phyloP scores from a whole-genome alignment of 2,888 invertebrate species.

The Muschampia plurimacula region DNA sequence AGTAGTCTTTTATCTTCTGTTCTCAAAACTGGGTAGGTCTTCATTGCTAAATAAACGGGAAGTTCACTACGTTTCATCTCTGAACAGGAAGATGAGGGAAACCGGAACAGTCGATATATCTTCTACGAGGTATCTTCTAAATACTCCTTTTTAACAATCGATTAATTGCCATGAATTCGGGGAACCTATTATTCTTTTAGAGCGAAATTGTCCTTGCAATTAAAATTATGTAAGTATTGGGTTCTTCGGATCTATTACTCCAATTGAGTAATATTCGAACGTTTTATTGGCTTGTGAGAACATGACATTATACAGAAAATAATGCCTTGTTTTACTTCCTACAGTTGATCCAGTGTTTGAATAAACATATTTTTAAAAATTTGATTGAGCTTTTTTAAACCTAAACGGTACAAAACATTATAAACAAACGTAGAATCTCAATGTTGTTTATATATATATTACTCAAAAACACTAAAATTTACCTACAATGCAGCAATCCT shows the following conservation, averaged over 20 bases:
- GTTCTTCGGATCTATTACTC: background rate
- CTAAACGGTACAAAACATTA: background rate
- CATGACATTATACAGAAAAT: too few species aligned
- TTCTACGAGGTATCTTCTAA: background rate
- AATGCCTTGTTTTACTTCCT: too few species aligned
- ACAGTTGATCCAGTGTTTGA: too few species aligned
- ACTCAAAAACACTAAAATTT: conserved; percentile 17
- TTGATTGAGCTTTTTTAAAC: too few species aligned
- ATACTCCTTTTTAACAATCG: background rate
- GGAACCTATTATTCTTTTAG: conserved; percentile 18
- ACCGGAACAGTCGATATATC: conserved; percentile 10
- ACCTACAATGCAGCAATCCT: conserved; percentile 33
- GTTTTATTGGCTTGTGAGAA: too few species aligned
- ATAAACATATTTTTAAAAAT: too few species aligned
- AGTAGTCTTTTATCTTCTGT: background rate
- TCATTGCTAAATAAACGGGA: conserved; percentile 22
- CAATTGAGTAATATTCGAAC: background rate
- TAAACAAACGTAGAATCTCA: background rate
- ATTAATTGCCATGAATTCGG: conserved; percentile 5
- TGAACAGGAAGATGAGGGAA: conserved; percentile 18
- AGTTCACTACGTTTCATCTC: conserved; percentile 11
- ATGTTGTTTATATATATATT: background rate
- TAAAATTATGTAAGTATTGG: background rate
- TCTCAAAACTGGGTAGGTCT: conserved; percentile 18
- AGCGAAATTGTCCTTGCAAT: conserved; percentile 15